Evolutionary conservation across 2,113 vertebrate species (phyloP).

Genomic region (Hippopotamus amphibius): DNA sequence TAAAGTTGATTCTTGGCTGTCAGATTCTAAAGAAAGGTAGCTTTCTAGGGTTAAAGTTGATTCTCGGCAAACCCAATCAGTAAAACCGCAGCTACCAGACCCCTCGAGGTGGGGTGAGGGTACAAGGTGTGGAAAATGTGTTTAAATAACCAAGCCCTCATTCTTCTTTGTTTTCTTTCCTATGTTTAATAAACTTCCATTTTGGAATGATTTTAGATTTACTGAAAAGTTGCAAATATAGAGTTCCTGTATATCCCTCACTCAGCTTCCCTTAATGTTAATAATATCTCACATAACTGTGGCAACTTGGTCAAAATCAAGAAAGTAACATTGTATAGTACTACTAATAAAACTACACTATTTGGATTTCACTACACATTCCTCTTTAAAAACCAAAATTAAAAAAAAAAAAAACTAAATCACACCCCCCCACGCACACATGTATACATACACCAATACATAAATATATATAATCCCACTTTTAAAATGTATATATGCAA

Average conservation of each 20-base stretch:
- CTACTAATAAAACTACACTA: neutral
- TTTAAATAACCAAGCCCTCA: neutral
- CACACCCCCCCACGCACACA: neutral
- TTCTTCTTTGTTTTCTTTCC: constrained; percentile 16
- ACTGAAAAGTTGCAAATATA: neutral
- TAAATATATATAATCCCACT: neutral
- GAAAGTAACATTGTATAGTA: neutral
- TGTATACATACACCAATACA: neutral
- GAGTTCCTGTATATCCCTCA: neutral
- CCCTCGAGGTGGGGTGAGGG: neutral
- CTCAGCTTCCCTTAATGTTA: neutral
- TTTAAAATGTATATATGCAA: neutral
- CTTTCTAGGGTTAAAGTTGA: neutral
- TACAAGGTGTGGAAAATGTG: neutral
- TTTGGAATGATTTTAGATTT: neutral
- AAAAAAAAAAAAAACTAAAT: neutral
- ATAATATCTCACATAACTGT: neutral
- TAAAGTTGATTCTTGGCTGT: neutral
- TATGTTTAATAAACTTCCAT: constrained; percentile 31
- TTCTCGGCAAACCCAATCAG: neutral
- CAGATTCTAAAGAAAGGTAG: neutral
- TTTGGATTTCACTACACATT: constrained; percentile 33
- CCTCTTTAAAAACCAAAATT: constrained; percentile 34
- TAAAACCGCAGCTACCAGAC: neutral
- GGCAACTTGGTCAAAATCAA: neutral